Evolutionary conservation across 2,113 vertebrate genomes (phyloP), one percentile per base, ranked within the genome.

Genomic region (Oxyruncus cristatus): DNA sequence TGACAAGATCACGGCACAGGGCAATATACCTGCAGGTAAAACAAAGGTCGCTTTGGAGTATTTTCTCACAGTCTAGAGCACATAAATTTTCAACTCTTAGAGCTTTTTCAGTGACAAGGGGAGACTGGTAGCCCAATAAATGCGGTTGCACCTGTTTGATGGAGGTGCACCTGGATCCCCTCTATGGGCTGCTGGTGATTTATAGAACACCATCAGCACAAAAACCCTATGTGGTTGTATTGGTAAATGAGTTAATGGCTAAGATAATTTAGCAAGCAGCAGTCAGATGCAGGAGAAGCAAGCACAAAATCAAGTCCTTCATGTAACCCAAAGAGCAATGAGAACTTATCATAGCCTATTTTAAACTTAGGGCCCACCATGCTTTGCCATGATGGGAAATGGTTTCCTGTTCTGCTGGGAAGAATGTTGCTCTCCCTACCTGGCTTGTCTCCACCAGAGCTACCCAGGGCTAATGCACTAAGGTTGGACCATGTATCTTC

Each of bases 1-100:
- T 91, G 95, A 95, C 96, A 96, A 87, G 96, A 96, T 87, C 92
- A 65, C n/a, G 93, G 49, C 85, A 78, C 70, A 72, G 95, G 92
- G 68, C 93, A 96, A 65, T 93, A 81, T 62, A 92, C 75, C 92
- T 93, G 79, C 88, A 94, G 95, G 96, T 94, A 95, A 96, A 97
- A 93, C 56, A 92, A 49, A 96, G 96, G 96, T 97, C 73, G 0
- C 53, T 84, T 89, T 59, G 52, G 88, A 96, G 91, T 75, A 86
- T 85, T 95, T 97, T 96, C 92, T 97, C 93, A 95, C 88, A 93
- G 76, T 96, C 80, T 93, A 41, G 35, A 93, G 61, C 65, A 89
- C 62, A 78, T 7, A 74, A 80, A 63, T 52, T 37, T 88, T 94
- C 74, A 53, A 41, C 56, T 30, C 72, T 35, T 20, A 47, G 49